A percentile compares a stretch with the other conserved stretches of the same genome.
Conservation (phyloP, 2,888 invertebrate species). For the Plusia festucae region DNA sequence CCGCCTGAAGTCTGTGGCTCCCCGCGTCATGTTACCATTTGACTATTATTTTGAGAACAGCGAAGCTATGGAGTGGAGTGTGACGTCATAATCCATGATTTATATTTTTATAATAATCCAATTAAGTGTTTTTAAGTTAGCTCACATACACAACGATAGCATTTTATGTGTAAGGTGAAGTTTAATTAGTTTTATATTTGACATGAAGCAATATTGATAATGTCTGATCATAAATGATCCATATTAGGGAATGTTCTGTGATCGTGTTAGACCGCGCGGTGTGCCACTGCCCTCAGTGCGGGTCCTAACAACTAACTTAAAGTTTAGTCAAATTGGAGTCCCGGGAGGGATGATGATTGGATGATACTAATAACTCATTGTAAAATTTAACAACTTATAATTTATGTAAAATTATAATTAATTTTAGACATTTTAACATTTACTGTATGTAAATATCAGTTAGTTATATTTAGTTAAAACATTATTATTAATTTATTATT, state of each 20-base stretch:
- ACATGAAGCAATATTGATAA: neutral
- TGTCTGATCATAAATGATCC: neutral
- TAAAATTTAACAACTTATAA: conserved; percentile 42
- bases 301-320: conserved; percentile 40
- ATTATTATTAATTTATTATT: conserved; percentile 61
- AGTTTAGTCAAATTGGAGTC: conserved; percentile 56
- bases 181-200: neutral
- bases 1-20: conserved; percentile 41
- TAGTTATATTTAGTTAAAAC: conserved; percentile 55
- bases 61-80: neutral
- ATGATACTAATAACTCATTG: conserved; percentile 54
- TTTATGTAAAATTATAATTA: conserved; percentile 4
- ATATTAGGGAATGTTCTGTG: neutral
- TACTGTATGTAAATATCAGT: conserved; percentile 65
- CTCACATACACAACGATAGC: neutral
- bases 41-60: neutral
- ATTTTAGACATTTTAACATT: conserved; percentile 50
- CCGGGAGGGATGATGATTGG: conserved; percentile 51
- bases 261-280: neutral
- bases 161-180: neutral
- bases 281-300: neutral
- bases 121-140: neutral
- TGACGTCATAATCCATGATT: neutral
- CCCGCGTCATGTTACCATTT: conserved; percentile 21
- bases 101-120: conserved; percentile 3